These are phyloP conservation scores for Crotalus tigris DNA, from an alignment of 2,113 vertebrate species.

Conservation along the genomic window DNA sequence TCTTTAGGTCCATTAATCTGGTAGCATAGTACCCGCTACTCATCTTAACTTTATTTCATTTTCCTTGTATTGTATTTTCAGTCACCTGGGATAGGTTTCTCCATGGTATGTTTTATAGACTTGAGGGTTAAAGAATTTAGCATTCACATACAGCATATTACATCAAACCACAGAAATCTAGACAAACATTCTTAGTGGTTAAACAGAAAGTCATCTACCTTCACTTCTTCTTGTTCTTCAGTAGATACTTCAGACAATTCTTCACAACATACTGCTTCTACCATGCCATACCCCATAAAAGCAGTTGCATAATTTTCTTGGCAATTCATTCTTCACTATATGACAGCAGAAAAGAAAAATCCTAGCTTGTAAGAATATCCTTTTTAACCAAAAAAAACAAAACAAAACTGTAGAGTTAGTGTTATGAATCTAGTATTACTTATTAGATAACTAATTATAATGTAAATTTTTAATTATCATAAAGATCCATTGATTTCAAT, in stretches of 20 bases:
- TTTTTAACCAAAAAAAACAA: accelerated
- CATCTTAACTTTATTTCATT: too few species aligned
- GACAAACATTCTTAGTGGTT: neutral
- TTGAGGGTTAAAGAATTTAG: neutral
- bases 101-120: neutral
- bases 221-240: slow-evolving; percentile 28
- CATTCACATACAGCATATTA: neutral
- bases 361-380: neutral
- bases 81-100: neutral
- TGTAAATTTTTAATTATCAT: neutral
- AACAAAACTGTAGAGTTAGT: neutral
- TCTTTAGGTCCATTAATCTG: neutral
- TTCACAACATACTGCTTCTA: slow-evolving; percentile 18
- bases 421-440: neutral
- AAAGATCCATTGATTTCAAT: neutral
- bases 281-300: neutral
- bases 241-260: slow-evolving; percentile 29
- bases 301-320: neutral
- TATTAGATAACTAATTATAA: neutral
- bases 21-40: neutral
- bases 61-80: neutral
- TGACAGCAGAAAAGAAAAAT: neutral
- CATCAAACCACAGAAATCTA: neutral
- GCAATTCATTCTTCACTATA: slow-evolving; percentile 33
- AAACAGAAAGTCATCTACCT: slow-evolving; percentile 27